A percentile compares a stretch with the other conserved stretches of the same genome.
Conservation (phyloP, 2,888 invertebrate species). For the Caenorhabditis sinica region DNA sequence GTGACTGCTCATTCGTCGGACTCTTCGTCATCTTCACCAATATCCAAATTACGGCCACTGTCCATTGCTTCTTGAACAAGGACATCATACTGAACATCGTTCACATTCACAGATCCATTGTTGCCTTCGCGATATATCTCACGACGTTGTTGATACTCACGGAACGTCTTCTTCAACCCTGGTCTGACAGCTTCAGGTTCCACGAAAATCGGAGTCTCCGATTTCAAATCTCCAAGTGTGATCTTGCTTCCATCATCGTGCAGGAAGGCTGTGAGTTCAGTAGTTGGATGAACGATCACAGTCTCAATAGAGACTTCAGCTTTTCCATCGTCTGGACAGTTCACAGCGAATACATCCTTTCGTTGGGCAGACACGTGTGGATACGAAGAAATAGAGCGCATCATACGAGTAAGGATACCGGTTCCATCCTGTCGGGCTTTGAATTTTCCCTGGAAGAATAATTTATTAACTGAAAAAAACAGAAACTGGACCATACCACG, state of each 20-base stretch:
- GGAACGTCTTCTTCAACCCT: conserved; percentile 38
- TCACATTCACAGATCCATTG: conserved; percentile 31
- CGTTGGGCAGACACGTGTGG: background rate
- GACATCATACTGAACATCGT: conserved; percentile 58
- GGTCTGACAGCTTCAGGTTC: background rate
- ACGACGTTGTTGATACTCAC: conserved; percentile 54
- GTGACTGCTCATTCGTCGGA: conserved; percentile 3
- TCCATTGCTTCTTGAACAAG: conserved; percentile 59
- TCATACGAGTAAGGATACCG: conserved; percentile 25
- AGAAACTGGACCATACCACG: conserved; percentile 11
- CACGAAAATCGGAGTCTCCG: background rate
- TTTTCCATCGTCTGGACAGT: conserved; percentile 16
- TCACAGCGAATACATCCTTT: conserved; percentile 30
- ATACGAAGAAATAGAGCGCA: conserved; percentile 26
- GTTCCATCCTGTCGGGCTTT: conserved; percentile 12
- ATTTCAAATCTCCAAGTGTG: conserved; percentile 52
- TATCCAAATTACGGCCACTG: conserved; percentile 32
- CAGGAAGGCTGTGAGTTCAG: conserved; percentile 36
- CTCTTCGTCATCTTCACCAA: conserved; percentile 8
- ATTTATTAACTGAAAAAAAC: background rate
- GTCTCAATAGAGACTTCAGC: conserved; percentile 21
- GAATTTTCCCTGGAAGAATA: conserved; percentile 43
- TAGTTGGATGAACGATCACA: conserved; percentile 42
- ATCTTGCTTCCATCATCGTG: conserved; percentile 51
- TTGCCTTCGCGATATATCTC: conserved; percentile 44